phyloP scores from a whole-genome alignment of 1,140 invertebrate genomes.

The Trachymyrmex septentrionalis region DNA sequence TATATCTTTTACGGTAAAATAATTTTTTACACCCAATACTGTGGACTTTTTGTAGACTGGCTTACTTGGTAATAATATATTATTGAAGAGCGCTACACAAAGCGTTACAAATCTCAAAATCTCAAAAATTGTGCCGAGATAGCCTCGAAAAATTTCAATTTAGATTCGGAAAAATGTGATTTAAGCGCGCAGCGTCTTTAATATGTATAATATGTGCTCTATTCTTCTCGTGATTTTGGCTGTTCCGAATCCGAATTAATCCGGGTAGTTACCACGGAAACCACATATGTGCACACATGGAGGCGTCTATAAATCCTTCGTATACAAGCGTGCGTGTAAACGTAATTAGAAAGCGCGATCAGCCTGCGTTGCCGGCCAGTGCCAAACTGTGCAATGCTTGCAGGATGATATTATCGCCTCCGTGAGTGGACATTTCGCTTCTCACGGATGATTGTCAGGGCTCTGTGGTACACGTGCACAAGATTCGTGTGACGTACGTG shows the following conservation, averaged over 20 bases:
- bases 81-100: background rate
- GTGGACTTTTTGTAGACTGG: background rate
- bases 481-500: conserved; percentile 56
- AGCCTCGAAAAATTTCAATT: background rate
- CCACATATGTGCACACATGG: conserved; percentile 5
- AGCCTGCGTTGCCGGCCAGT: conserved; percentile 36
- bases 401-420: conserved; percentile 10
- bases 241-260: conserved; percentile 6
- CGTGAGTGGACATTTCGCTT: conserved; percentile 47
- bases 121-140: background rate
- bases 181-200: background rate
- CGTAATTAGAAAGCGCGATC: conserved; percentile 65
- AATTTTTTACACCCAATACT: background rate
- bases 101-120: background rate
- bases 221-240: conserved; percentile 9
- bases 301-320: background rate
- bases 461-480: conserved; percentile 24
- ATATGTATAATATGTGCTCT: background rate
- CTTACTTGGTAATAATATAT: background rate
- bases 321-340: conserved; percentile 37
- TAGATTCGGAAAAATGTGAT: background rate
- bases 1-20: background rate
- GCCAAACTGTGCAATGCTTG: conserved; percentile 46
- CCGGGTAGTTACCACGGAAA: conserved; percentile 2
- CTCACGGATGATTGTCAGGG: conserved; percentile 34